Conservation (phyloP, 1,140 invertebrate species). For the Drosophila mojavensis region DNA sequence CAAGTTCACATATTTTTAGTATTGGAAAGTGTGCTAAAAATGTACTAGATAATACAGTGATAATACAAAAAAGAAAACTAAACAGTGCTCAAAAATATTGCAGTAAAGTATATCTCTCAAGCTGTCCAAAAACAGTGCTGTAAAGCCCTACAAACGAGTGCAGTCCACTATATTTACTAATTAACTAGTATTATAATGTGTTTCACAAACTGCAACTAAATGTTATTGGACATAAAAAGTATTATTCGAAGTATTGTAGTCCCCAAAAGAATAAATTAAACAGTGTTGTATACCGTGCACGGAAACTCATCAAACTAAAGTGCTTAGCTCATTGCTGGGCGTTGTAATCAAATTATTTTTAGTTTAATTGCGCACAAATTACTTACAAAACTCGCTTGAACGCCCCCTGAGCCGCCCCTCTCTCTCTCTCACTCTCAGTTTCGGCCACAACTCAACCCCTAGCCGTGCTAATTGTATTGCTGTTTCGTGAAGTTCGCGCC, state of each 20-base stretch:
- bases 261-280: neutral
- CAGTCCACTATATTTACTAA: too few relatives aligned
- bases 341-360: slow-evolving; percentile 44
- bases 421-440: neutral
- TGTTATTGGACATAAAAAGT: too few relatives aligned
- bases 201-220: too few relatives aligned
- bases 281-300: neutral
- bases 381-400: slow-evolving; percentile 14
- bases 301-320: neutral
- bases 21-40: too few relatives aligned
- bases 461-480: slow-evolving; percentile 22
- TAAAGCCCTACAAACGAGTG: neutral
- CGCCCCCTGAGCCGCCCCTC: neutral
- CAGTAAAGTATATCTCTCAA: neutral
- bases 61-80: too few relatives aligned
- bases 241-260: too few relatives aligned
- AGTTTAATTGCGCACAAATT: slow-evolving; percentile 31
- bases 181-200: too few relatives aligned
- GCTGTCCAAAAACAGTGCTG: neutral
- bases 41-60: too few relatives aligned
- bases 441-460: neutral
- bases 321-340: slow-evolving; percentile 32
- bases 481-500: slow-evolving; percentile 23
- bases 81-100: neutral
- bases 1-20: too few relatives aligned